Conservation (phyloP, 2,888 invertebrate species). For the Oligia fasciuncula region DNA sequence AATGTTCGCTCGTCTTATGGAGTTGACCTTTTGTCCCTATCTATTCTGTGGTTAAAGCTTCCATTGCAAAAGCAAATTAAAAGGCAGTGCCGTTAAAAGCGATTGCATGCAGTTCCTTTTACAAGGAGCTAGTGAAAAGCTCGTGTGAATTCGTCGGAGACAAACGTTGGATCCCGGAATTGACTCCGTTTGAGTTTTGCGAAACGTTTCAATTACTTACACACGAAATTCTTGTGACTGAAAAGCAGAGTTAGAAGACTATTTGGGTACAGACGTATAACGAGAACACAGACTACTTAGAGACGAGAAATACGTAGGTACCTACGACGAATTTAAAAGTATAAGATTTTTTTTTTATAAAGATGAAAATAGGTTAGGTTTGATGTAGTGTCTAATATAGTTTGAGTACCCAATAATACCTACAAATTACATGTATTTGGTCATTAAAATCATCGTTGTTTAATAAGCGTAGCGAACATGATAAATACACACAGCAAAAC, state of each 20-base stretch:
- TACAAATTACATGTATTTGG: neutral
- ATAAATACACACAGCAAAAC: neutral
- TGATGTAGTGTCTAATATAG: neutral
- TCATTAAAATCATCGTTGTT: too few relatives aligned
- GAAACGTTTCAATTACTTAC: neutral
- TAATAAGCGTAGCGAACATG: neutral
- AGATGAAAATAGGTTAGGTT: neutral
- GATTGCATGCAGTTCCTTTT: slow-evolving; percentile 16
- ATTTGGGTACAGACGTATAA: neutral
- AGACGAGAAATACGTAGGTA: too few relatives aligned
- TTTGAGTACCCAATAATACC: neutral
- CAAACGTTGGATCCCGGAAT: slow-evolving; percentile 9
- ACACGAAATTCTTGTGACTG: slow-evolving; percentile 8
- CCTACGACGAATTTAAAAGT: too few relatives aligned
- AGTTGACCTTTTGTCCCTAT: neutral
- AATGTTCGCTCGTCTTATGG: neutral
- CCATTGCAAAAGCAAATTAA: slow-evolving; percentile 38
- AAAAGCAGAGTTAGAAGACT: neutral
- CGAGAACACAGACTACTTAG: too few relatives aligned
- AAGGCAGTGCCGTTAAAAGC: slow-evolving; percentile 34
- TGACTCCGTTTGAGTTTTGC: slow-evolving; percentile 6
- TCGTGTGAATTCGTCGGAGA: slow-evolving; percentile 14
- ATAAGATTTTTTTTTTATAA: too few relatives aligned
- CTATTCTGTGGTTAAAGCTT: slow-evolving; percentile 4
- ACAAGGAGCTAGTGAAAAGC: slow-evolving; percentile 9